Percentiles rank a stretch among this genome's conserved stretches.
phyloP scores from a whole-genome alignment of 2,113 vertebrate genomes.

The Daubentonia madagascariensis region DNA sequence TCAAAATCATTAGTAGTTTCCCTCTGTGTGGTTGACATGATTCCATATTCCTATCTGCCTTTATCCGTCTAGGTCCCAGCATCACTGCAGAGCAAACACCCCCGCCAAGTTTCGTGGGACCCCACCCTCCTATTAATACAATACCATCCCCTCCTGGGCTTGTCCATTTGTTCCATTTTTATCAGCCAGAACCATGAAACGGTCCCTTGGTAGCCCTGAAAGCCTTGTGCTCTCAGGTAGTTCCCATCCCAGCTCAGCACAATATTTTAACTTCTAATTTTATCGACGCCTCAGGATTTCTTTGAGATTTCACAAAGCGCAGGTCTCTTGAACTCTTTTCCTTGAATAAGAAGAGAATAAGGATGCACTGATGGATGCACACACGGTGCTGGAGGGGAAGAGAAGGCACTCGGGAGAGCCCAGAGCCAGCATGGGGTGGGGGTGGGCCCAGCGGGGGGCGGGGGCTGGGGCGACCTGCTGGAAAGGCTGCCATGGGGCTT shows the following conservation, averaged over 20 bases:
- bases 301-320: constrained; percentile 59
- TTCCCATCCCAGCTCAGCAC: neutral
- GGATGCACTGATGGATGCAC: neutral
- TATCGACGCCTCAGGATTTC: constrained; percentile 50
- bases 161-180: neutral
- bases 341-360: constrained; percentile 26
- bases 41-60: neutral
- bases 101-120: neutral
- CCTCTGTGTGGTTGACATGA: neutral
- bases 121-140: neutral
- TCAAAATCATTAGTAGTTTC: neutral
- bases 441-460: fast-evolving
- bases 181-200: neutral
- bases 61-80: neutral
- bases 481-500: neutral
- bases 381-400: neutral
- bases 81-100: neutral
- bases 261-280: constrained; percentile 56
- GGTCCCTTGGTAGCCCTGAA: neutral
- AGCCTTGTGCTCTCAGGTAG: neutral
- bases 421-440: neutral
- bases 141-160: neutral
- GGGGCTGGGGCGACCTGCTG: neutral
- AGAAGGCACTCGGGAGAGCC: neutral
- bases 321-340: constrained; percentile 39